A percentile compares a stretch with the other conserved stretches of the same genome.
Evolutionary conservation across 2,797 vertebrate species (phyloP).

Genomic region (Melanotaenia parkinsoni): DNA sequence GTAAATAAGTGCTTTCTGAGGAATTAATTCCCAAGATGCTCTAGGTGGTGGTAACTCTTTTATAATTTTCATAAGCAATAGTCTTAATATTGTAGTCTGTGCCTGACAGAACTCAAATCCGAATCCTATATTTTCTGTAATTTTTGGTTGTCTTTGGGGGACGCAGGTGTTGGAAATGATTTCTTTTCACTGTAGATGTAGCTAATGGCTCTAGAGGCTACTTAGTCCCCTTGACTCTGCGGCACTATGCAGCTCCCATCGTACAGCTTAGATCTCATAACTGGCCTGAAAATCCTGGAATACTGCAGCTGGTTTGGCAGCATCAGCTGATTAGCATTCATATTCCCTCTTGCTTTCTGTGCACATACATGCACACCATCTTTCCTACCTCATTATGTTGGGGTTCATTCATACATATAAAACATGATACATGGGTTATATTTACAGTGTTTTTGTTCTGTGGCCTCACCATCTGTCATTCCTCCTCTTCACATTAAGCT

Average conservation of each 20-base stretch:
- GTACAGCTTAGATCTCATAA: constrained; percentile 55
- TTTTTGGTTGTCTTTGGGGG: not conserved
- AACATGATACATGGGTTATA: constrained; percentile 19
- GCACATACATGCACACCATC: not conserved
- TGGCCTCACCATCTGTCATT: constrained; percentile 24
- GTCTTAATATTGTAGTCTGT: not conserved
- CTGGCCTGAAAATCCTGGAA: constrained; percentile 62
- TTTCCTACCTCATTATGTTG: constrained; percentile 31
- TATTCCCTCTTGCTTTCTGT: constrained; percentile 28
- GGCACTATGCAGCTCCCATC: constrained; percentile 51
- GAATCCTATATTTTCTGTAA: too few relatives aligned
- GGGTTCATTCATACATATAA: constrained; percentile 3
- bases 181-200: constrained; percentile 21
- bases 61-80: too few relatives aligned
- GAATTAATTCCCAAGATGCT: too few relatives aligned
- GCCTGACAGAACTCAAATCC: not conserved
- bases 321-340: constrained; percentile 66
- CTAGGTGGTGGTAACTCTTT: too few relatives aligned
- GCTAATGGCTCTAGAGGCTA: constrained; percentile 44
- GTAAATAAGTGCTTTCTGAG: not conserved
- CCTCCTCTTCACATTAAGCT: constrained; percentile 10
- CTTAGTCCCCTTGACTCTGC: constrained; percentile 47
- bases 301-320: constrained; percentile 59
- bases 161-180: not conserved
- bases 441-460: constrained; percentile 38